Evolutionary conservation across 2,888 invertebrate genomes (phyloP).

Genomic region (Neocrepidodera transversa): DNA sequence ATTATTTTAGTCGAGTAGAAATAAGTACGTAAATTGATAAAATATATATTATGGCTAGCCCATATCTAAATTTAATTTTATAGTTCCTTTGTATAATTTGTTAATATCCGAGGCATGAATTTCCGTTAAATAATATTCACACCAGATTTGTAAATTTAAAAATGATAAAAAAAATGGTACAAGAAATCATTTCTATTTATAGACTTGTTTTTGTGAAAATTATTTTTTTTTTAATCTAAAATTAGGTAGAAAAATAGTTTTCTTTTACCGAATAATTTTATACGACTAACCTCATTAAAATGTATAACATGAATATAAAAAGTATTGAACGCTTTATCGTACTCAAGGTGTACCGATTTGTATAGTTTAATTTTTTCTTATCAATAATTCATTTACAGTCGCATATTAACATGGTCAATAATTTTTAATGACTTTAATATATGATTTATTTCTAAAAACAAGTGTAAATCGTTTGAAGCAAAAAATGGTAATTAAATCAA

Average conservation of each 20-base stretch:
- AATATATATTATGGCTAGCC: conserved; percentile 5
- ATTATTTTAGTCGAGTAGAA: not conserved
- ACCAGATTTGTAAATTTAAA: no score
- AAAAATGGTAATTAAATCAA: no score
- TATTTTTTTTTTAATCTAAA: no score
- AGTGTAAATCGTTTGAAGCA: not conserved
- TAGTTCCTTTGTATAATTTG: conserved; percentile 21
- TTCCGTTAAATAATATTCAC: not conserved
- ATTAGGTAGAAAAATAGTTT: no score
- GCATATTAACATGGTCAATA: conserved; percentile 7
- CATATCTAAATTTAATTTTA: conserved; percentile 19
- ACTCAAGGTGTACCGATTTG: conserved; percentile 13
- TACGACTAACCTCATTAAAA: conserved; percentile 16
- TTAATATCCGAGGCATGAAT: not conserved
- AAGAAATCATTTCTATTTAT: no score
- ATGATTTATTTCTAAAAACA: not conserved
- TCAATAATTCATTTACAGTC: conserved; percentile 15
- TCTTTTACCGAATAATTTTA: no score
- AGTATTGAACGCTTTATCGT: not conserved
- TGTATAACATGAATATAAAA: not conserved
- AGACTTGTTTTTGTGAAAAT: no score
- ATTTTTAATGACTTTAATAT: conserved; percentile 4
- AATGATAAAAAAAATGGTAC: no score
- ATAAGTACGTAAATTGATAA: conserved; percentile 1
- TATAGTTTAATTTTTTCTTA: conserved; percentile 1